Evolutionary conservation across 2,113 vertebrate species (phyloP), one percentile per base, ranked within the genome.

Genomic region (Poecile atricapillus): DNA sequence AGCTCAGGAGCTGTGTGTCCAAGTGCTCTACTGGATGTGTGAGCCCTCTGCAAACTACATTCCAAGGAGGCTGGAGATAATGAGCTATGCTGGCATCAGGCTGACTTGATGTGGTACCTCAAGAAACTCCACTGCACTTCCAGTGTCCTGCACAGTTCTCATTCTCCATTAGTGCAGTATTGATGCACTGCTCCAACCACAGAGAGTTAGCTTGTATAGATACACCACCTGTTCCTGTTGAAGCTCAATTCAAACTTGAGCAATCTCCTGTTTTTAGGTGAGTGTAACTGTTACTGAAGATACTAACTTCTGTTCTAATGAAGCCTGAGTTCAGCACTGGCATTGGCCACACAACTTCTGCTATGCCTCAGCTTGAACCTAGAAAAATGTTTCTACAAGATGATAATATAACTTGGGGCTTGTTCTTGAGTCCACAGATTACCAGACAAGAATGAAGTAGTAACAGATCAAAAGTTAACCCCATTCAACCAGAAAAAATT

Each of bases 1-100:
- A 86, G 27, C 63, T 77, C 43, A 18, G 7, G 50, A 59, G 55
- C 0, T 64, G 58, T 7, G 8, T 30, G 31, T 70, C 46, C 60
- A 44, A 53, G 71, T 55, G 63, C 70, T 85, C 46, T 41, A 30
- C 19, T 1, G 1, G 19, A 52, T 1, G 3, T 18, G 33, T 1
- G 1, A 77, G 74, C 73, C 55, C 43, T 74, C 46, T 77, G 67
- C 41, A 76, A 89, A 62, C 17, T 44, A 30, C n/a, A 41, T 74
- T 92, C 46, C 43, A 77, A 81, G 73, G 68, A 83, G 41, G 25
- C 60, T 74, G 43, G 41, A 69, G 59, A 64, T 13, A 33, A 39
- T 4, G 4, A 92, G 49, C 28, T 0, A 1, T 11, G n/a, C 62
- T 31, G 62, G 43, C 4, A 0, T 46, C 39, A 37, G 19, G 56